A percentile compares a stretch with the other conserved stretches of the same genome.
These are phyloP conservation scores for Gadopsis marmoratus DNA, from an alignment of 2,797 vertebrate species.

Conservation along the genomic window DNA sequence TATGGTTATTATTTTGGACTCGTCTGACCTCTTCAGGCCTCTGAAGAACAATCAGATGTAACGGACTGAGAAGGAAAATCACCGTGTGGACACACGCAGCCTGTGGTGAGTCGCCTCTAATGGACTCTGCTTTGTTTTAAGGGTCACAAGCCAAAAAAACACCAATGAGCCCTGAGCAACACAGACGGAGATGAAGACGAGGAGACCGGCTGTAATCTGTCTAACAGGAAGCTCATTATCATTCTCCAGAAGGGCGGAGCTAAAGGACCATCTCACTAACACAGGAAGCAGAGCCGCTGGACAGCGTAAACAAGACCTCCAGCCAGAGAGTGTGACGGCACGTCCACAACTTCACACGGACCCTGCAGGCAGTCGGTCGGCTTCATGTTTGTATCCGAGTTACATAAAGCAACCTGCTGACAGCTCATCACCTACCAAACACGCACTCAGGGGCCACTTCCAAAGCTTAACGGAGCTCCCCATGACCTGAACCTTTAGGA, in stretches of 20 bases:
- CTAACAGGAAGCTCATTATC: conserved; percentile 78
- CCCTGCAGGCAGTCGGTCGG: background rate
- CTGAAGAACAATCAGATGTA: background rate
- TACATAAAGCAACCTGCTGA: too few relatives aligned
- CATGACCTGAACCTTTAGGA: background rate
- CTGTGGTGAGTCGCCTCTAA: background rate
- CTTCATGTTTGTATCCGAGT: background rate
- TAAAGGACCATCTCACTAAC: conserved; percentile 13
- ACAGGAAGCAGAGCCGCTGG: conserved; percentile 55
- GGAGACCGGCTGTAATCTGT: conserved; percentile 32
- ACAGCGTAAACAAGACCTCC: conserved; percentile 41
- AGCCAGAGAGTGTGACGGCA: background rate
- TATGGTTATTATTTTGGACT: background rate
- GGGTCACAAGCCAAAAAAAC: background rate
- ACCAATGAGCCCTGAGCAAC: background rate
- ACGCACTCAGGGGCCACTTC: background rate
- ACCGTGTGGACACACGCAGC: background rate
- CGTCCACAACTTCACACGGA: conserved; percentile 9
- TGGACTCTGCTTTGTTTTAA: background rate
- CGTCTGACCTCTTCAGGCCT: background rate
- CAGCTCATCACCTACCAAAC: background rate
- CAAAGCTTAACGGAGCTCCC: background rate
- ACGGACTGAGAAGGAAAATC: too few relatives aligned
- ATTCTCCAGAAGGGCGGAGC: conserved; percentile 72
- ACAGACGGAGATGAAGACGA: background rate